phyloP scores from a whole-genome alignment of 2,113 vertebrate genomes.

The Aegithalos caudatus region DNA sequence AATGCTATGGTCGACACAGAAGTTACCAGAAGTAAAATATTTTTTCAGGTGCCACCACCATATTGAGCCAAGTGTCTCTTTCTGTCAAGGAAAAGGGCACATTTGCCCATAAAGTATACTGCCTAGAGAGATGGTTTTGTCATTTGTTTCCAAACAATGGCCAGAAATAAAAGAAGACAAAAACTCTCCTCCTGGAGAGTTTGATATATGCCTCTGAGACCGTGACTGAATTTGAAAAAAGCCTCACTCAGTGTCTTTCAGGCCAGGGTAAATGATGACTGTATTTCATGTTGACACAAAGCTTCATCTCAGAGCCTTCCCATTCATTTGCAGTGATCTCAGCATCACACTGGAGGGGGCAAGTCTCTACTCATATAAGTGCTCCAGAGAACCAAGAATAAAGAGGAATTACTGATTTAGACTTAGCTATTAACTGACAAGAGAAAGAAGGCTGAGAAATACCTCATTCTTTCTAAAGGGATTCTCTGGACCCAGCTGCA shows the following conservation, averaged over 20 bases:
- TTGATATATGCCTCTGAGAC: background rate
- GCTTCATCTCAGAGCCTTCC: background rate
- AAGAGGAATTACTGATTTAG: background rate
- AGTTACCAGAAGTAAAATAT: background rate
- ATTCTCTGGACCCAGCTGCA: background rate
- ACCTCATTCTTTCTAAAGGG: background rate
- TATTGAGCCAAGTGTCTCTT: background rate
- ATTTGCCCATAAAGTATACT: background rate
- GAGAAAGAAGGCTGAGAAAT: background rate
- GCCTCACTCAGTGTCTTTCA: background rate
- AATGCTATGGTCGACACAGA: background rate
- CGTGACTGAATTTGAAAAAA: background rate
- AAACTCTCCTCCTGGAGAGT: background rate
- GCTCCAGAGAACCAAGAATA: background rate
- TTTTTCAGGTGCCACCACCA: background rate
- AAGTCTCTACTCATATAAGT: background rate
- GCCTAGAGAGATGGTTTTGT: background rate
- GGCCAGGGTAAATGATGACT: background rate
- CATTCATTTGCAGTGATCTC: background rate
- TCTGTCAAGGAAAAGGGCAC: background rate
- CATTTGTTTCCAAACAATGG: background rate
- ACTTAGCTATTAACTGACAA: background rate
- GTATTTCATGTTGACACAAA: background rate
- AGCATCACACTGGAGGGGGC: background rate
- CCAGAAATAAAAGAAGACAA: background rate